Conservation (phyloP, 2,113 vertebrate species). For the Pyrgilauda ruficollis region DNA sequence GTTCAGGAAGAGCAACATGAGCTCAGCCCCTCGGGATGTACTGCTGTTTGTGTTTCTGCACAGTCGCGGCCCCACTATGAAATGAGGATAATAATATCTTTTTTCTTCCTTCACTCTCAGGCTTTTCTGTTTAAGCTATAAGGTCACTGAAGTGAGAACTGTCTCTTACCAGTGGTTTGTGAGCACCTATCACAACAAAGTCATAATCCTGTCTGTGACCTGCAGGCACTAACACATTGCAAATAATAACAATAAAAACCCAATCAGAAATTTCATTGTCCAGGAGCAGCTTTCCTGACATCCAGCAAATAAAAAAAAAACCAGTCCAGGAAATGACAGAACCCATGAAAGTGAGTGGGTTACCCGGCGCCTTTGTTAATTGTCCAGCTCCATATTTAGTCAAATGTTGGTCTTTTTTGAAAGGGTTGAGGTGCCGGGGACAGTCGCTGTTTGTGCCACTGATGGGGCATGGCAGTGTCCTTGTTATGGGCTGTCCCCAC, state of each 20-base stretch:
- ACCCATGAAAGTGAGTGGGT: not conserved
- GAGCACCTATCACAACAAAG: constrained; percentile 23
- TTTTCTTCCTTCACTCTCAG: not conserved
- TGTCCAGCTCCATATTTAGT: not conserved
- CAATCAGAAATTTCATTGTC: constrained; percentile 44
- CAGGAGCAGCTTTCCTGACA: constrained; percentile 9
- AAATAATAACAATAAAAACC: constrained; percentile 49
- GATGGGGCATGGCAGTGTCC: not conserved
- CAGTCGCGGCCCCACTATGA: not conserved
- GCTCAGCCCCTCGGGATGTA: not conserved
- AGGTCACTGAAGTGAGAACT: not conserved
- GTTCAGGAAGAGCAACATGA: not conserved
- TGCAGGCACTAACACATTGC: constrained; percentile 15
- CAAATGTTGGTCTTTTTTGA: not conserved
- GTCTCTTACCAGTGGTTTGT: not conserved
- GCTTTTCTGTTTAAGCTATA: constrained; percentile 5
- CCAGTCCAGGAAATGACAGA: not conserved
- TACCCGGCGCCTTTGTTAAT: not conserved
- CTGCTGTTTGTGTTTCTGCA: not conserved
- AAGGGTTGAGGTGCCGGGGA: not conserved
- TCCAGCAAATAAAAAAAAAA: not conserved
- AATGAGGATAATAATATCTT: not conserved
- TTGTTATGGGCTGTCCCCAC: not conserved
- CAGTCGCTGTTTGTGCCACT: not conserved
- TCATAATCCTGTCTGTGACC: constrained; percentile 33